phyloP scores from a whole-genome alignment of 2,113 vertebrate species.

The Cephalopterus ornatus region DNA sequence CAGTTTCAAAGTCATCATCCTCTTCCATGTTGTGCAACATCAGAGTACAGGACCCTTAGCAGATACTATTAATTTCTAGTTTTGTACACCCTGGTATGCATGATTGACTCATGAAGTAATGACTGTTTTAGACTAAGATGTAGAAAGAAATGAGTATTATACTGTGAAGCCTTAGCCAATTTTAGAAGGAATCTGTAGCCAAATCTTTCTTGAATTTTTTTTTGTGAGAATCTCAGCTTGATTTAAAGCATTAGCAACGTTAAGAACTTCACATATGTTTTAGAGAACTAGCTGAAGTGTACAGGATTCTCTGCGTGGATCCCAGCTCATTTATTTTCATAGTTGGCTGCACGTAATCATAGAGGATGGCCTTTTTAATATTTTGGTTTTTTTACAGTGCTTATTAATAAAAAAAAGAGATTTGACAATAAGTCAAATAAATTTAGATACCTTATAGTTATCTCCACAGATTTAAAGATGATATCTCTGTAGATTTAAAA shows the following conservation, averaged over 20 bases:
- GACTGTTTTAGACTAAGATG: not conserved
- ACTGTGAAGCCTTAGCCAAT: not conserved
- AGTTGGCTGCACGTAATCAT: not conserved
- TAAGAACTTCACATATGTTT: constrained; percentile 7
- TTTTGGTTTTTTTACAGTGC: not conserved
- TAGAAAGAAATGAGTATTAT: not conserved
- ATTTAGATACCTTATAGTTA: not conserved
- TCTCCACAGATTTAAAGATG: not conserved
- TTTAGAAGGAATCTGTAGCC: constrained; percentile 14
- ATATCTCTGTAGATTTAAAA: not conserved
- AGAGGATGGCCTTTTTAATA: not conserved
- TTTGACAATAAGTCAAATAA: not conserved
- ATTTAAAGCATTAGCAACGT: constrained; percentile 9
- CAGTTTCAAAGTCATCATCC: not conserved
- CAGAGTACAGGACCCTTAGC: not conserved
- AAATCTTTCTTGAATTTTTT: constrained; percentile 26
- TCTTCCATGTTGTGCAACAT: not conserved
- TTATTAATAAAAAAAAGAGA: not conserved
- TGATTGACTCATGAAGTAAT: not conserved
- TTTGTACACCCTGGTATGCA: not conserved
- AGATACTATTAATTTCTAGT: not conserved
- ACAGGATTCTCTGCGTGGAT: not conserved
- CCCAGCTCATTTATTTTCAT: not conserved
- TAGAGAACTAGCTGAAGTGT: not conserved
- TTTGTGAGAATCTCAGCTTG: not conserved